These are phyloP conservation scores for Cheilosia urbana DNA, from an alignment of 2,888 invertebrate species.

Conservation along the genomic window DNA sequence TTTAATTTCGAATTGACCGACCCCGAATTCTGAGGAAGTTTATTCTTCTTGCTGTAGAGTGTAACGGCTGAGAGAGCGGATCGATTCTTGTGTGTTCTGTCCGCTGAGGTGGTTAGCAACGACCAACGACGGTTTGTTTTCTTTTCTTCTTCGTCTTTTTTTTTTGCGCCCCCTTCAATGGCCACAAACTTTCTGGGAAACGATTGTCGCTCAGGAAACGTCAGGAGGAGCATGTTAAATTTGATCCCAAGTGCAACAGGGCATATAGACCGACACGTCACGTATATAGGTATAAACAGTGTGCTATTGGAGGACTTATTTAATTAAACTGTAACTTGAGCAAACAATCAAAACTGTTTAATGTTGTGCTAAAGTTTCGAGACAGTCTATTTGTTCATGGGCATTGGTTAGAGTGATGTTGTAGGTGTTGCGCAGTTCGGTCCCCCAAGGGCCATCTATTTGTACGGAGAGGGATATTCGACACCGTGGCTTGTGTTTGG, in stretches of 20 bases:
- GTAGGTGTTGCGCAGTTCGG: conserved; percentile 14
- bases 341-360: conserved; percentile 72
- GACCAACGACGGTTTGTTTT: not conserved
- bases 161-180: conserved; percentile 25
- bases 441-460: conserved; percentile 11
- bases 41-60: conserved; percentile 9
- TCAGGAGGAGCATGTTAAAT: conserved; percentile 41
- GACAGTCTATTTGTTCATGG: conserved; percentile 25
- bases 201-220: conserved; percentile 32
- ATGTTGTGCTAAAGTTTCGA: conserved; percentile 65
- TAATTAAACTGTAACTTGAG: conserved; percentile 74
- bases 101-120: conserved; percentile 16
- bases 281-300: not conserved
- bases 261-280: not conserved
- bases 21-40: conserved; percentile 50
- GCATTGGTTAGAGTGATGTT: not conserved
- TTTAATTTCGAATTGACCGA: conserved; percentile 63
- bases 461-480: conserved; percentile 37
- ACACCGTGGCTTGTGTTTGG: conserved; percentile 5
- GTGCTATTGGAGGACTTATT: conserved; percentile 36
- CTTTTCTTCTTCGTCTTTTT: not conserved
- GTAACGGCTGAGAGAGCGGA: conserved; percentile 34
- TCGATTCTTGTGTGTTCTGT: conserved; percentile 21
- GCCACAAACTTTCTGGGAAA: conserved; percentile 37
- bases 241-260: conserved; percentile 46